A percentile compares a stretch with the other conserved stretches of the same genome.
Evolutionary conservation across 2,797 vertebrate species (phyloP).

Genomic region (Phylloscopus collybita): DNA sequence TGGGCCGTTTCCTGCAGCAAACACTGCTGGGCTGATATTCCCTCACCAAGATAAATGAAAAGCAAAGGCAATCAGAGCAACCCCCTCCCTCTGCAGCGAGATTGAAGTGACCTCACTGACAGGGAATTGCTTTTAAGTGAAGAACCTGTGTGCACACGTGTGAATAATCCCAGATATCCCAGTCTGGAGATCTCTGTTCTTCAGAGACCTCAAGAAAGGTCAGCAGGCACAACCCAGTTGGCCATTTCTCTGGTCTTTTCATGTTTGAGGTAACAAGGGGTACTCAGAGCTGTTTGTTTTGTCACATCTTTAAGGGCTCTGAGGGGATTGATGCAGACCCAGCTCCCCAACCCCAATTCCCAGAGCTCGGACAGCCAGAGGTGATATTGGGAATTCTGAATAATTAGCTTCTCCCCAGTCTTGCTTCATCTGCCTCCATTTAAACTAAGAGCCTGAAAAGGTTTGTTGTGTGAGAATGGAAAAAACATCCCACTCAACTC

Average conservation of each 20-base stretch:
- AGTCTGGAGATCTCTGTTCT: not conserved
- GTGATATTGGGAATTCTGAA: accelerated
- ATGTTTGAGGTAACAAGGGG: not conserved
- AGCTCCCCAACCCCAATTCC: not conserved
- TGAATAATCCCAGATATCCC: not conserved
- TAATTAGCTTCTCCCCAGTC: not conserved
- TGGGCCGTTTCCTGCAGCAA: not conserved
- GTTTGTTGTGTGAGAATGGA: not conserved
- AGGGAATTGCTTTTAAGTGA: not conserved
- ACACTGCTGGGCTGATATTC: not conserved
- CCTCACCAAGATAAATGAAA: not conserved
- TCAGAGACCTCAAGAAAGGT: not conserved
- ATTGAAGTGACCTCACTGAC: not conserved
- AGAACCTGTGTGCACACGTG: not conserved
- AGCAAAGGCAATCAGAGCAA: not conserved
- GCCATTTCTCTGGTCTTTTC: not conserved
- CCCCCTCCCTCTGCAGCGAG: not conserved
- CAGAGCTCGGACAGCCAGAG: not conserved
- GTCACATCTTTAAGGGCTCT: not conserved
- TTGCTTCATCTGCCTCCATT: not conserved
- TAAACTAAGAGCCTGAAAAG: not conserved
- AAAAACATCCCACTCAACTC: not conserved
- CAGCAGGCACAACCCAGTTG: not conserved
- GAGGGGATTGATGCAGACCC: too few species aligned
- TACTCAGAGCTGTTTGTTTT: not conserved